A percentile compares a stretch with the other conserved stretches of the same genome.
These are phyloP conservation scores for Odontophorus gujanensis DNA, from an alignment of 2,113 vertebrate genomes.

Conservation along the genomic window DNA sequence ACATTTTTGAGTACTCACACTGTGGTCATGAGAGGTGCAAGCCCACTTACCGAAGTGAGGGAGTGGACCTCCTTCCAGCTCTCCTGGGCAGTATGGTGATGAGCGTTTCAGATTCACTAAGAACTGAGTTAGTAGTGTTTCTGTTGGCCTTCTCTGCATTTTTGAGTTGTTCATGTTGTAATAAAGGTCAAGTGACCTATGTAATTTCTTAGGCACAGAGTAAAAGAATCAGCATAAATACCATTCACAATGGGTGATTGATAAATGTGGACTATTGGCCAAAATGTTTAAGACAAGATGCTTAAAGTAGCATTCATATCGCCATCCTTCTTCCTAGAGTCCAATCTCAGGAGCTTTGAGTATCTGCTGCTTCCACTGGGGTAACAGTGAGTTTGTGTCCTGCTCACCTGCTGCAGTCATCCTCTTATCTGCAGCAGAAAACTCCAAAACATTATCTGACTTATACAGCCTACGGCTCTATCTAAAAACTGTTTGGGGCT, in stretches of 20 bases:
- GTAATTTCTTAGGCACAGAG: background rate
- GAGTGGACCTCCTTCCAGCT: too few species aligned
- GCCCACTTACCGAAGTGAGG: too few species aligned
- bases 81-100: too few species aligned
- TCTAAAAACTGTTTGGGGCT: background rate
- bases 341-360: background rate
- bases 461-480: background rate
- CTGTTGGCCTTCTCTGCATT: background rate
- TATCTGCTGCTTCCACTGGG: background rate
- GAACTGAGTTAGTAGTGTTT: background rate
- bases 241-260: background rate
- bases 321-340: background rate
- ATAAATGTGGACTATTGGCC: background rate
- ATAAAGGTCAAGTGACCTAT: background rate
- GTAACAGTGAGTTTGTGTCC: background rate
- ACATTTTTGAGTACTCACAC: background rate
- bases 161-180: background rate
- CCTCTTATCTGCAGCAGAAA: background rate
- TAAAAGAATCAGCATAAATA: background rate
- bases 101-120: background rate
- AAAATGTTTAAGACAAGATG: background rate
- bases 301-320: background rate
- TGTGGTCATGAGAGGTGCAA: background rate
- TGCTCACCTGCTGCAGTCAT: background rate
- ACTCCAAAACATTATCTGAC: background rate